phyloP scores from a whole-genome alignment of 2,888 invertebrate species.

The Dendrolimus pini region DNA sequence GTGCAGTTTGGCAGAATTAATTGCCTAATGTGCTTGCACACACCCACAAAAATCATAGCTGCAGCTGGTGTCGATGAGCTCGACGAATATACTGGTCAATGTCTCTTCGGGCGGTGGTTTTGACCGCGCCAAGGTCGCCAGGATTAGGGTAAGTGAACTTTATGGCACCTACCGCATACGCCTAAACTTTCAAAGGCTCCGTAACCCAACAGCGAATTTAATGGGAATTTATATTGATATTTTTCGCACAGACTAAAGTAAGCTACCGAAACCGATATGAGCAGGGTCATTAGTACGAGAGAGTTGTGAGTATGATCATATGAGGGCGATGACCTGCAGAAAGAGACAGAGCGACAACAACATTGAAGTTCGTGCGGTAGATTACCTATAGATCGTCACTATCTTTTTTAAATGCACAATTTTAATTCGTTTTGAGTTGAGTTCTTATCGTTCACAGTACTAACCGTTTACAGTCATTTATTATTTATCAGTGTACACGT shows the following conservation, averaged over 20 bases:
- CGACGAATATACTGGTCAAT: slow-evolving; percentile 49
- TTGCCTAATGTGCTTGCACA: slow-evolving; percentile 53
- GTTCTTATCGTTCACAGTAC: neutral
- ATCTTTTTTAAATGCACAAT: neutral
- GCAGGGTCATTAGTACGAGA: slow-evolving; percentile 68
- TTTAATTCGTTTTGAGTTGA: neutral
- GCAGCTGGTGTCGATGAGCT: slow-evolving; percentile 39
- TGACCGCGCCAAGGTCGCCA: slow-evolving; percentile 67
- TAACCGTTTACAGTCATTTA: too few relatives aligned
- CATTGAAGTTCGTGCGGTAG: slow-evolving; percentile 63
- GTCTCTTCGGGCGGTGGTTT: slow-evolving; percentile 51
- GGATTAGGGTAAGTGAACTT: slow-evolving; percentile 55
- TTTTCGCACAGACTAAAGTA: slow-evolving; percentile 36
- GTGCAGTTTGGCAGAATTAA: slow-evolving; percentile 59
- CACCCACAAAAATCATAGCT: slow-evolving; percentile 45
- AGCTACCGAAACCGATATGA: slow-evolving; percentile 35
- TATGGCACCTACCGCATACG: slow-evolving; percentile 28
- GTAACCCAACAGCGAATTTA: slow-evolving; percentile 2
- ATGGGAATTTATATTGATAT: slow-evolving; percentile 13
- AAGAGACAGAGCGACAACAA: slow-evolving; percentile 71
- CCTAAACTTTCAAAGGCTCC: slow-evolving; percentile 8
- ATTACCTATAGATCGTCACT: neutral
- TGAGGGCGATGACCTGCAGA: slow-evolving; percentile 67
- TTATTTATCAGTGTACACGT: too few relatives aligned
- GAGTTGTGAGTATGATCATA: slow-evolving; percentile 40